Base-by-base conservation (phyloP, 1,140 invertebrate genomes). In the Alviniconcha marisindica region DNA sequence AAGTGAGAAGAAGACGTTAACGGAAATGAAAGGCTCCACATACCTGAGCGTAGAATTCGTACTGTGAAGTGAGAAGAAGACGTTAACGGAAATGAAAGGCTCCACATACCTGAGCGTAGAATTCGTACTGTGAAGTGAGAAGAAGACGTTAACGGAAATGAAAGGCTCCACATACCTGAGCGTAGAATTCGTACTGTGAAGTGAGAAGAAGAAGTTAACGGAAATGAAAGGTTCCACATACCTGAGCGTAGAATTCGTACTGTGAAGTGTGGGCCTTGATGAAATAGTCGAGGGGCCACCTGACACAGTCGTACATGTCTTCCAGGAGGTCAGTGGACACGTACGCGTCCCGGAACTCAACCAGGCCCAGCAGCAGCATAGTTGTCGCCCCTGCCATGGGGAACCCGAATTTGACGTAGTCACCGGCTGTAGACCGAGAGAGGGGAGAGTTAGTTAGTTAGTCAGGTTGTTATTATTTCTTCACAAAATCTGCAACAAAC, bases 401-500 rank as follows among this genome's bases (percentile, higher is more conserved):
- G 81, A 95, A 95, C 0, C 94, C 94, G 84, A 95, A 96, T 89
- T 96, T 96, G 0, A 96, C 95, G 85, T 94, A 94, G 87, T 96
- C 95, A 33, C 95, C 95, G 44, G 44, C 44, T 48, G 44, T 48
- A 10, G 44, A 48, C 5, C 5, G 18, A 48, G 7, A 48, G 44
- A 48, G n/a, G n/a, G n/a, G n/a, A n/a, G n/a, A n/a, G n/a, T n/a
- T n/a, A n/a, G n/a, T n/a, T n/a, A n/a, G n/a, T n/a, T n/a, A n/a
- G n/a, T n/a, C n/a, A n/a, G n/a, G n/a, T n/a, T n/a, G n/a, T n/a
- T n/a, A n/a, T n/a, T n/a, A n/a, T n/a, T n/a, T n/a, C n/a, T n/a
- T n/a, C n/a, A n/a, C n/a, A n/a, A n/a, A n/a, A n/a, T n/a, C n/a
- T n/a, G n/a, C n/a, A n/a, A n/a, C n/a, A n/a, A n/a, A n/a, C n/a